Percentiles rank a stretch among this genome's conserved stretches.
Conservation (phyloP, 2,113 vertebrate genomes). For the Platichthys flesus region DNA sequence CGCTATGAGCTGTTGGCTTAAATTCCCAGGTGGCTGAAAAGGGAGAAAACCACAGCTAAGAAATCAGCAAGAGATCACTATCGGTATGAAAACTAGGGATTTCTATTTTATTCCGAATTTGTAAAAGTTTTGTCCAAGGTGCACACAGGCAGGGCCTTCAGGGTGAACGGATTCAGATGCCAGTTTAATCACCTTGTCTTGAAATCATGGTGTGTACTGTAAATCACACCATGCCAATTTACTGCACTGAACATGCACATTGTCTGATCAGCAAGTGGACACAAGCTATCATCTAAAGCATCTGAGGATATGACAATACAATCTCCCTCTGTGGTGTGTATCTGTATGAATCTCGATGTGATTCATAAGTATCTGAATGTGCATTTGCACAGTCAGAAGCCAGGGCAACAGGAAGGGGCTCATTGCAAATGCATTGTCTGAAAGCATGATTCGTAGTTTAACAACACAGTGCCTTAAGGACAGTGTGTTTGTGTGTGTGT, state of each 20-base stretch:
- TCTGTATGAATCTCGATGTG: conserved; percentile 72
- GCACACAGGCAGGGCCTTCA: conserved; percentile 41
- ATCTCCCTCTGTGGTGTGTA: conserved; percentile 72
- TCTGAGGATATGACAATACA: conserved; percentile 70
- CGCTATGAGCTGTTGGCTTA: background rate
- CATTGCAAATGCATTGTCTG: conserved; percentile 62
- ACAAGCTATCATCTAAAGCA: conserved; percentile 38
- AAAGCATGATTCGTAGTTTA: conserved; percentile 34
- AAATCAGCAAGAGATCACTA: conserved; percentile 1
- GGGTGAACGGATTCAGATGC: conserved; percentile 48
- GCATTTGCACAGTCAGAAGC: conserved; percentile 75
- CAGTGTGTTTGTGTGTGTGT: conserved; percentile 38
- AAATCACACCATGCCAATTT: conserved; percentile 41
- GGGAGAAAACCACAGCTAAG: background rate
- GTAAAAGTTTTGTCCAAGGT: conserved; percentile 35
- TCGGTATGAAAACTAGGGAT: background rate
- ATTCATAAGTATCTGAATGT: conserved; percentile 69
- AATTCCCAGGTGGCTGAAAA: conserved; percentile 4
- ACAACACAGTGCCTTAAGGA: conserved; percentile 30
- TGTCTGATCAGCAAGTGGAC: conserved; percentile 28
- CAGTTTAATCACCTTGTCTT: background rate
- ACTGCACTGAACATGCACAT: conserved; percentile 53
- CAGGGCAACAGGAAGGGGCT: conserved; percentile 58
- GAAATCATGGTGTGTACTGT: too few species aligned
- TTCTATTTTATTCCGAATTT: conserved; percentile 23